Conservation (phyloP, 2,888 invertebrate species). For the Dryadula phaetusa region DNA sequence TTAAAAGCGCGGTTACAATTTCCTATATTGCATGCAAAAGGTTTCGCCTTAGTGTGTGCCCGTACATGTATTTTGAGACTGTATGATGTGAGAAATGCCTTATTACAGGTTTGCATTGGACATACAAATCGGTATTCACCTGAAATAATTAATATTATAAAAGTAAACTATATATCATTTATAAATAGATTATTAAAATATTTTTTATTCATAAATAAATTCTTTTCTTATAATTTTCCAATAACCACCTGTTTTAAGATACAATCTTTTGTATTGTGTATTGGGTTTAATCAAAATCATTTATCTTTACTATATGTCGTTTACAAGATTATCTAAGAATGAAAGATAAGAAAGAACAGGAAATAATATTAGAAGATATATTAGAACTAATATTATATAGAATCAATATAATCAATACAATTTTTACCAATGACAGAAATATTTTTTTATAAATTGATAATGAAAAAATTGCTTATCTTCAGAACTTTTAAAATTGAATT, state of each 20-base stretch:
- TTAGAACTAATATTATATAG: not conserved
- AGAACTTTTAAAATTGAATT: not conserved
- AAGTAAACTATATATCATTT: no score
- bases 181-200: no score
- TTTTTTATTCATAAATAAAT: no score
- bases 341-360: conserved; percentile 7
- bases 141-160: conserved; percentile 66
- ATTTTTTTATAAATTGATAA: no score
- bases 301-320: conserved; percentile 4
- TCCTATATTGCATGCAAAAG: conserved; percentile 92
- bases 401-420: not conserved
- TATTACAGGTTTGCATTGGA: conserved; percentile 93
- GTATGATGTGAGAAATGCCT: conserved; percentile 97
- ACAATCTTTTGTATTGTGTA: no score
- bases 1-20: conserved; percentile 97
- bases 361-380: not conserved
- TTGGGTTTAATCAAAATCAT: no score
- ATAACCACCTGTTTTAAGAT: no score
- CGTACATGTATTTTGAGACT: conserved; percentile 97
- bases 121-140: conserved; percentile 98
- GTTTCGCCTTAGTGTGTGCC: conserved; percentile 96
- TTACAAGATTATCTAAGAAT: not conserved
- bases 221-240: no score
- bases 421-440: no score
- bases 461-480: no score